Conservation (phyloP, 2,888 invertebrate species). For the Drosophila kambysellisi region DNA sequence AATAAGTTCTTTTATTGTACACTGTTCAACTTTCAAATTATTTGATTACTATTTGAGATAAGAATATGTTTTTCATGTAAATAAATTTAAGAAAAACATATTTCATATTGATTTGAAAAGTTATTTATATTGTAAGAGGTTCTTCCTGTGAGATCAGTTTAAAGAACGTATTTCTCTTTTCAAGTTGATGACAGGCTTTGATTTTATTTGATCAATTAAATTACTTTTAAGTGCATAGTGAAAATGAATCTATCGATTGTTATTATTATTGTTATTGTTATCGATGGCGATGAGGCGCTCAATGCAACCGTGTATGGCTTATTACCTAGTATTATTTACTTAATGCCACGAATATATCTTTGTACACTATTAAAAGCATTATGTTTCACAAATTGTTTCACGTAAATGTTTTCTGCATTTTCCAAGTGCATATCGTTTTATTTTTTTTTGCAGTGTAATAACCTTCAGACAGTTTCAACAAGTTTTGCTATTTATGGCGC, state of each 20-base stretch:
- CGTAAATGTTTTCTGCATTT: neutral
- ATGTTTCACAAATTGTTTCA: rapidly evolving
- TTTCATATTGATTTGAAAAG: neutral
- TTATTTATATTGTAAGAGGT: neutral
- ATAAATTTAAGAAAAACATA: neutral
- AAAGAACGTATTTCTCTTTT: neutral
- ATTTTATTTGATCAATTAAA: neutral
- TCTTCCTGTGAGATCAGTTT: neutral
- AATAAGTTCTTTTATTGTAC: neutral
- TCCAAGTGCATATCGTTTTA: neutral
- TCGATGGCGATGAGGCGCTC: neutral
- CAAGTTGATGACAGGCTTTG: neutral
- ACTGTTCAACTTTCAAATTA: neutral
- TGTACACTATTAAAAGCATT: no score
- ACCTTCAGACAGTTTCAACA: constrained; percentile 64
- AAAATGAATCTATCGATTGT: neutral
- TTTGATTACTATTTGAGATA: neutral
- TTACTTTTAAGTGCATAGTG: neutral
- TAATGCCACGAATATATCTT: neutral
- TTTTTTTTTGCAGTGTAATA: constrained; percentile 45
- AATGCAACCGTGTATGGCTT: neutral
- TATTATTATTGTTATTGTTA: neutral
- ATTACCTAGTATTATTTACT: neutral
- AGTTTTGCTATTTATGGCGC: constrained; percentile 60
- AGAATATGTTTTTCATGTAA: neutral